Conservation (phyloP, 2,797 vertebrate species). For the Labroides dimidiatus region DNA sequence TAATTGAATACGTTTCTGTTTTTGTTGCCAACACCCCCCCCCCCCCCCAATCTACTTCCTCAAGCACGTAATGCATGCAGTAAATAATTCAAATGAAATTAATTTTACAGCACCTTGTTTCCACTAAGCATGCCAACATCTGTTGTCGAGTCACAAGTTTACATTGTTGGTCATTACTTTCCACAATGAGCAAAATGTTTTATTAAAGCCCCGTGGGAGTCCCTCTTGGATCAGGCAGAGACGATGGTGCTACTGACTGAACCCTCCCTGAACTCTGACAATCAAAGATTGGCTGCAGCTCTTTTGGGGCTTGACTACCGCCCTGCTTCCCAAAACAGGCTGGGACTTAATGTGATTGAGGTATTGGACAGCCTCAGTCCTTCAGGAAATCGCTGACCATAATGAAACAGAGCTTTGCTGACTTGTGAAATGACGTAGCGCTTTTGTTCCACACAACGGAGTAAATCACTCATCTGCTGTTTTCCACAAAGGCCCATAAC, state of each 20-base stretch:
- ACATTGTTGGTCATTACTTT: constrained; percentile 90
- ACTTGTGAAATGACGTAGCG: constrained; percentile 77
- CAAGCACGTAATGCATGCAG: constrained; percentile 88
- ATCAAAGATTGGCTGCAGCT: constrained; percentile 83
- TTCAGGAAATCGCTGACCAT: constrained; percentile 84
- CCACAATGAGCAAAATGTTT: constrained; percentile 90
- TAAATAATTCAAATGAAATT: constrained; percentile 90
- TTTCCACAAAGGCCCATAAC: constrained; percentile 67
- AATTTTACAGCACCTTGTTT: constrained; percentile 88
- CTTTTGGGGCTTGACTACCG: constrained; percentile 70
- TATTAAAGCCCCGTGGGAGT: constrained; percentile 86
- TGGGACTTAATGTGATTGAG: constrained; percentile 82
- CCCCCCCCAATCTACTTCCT: constrained; percentile 80
- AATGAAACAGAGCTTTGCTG: constrained; percentile 78
- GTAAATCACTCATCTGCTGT: constrained; percentile 71
- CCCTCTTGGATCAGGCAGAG: constrained; percentile 84
- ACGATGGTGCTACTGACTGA: constrained; percentile 82
- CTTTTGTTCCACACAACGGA: constrained; percentile 72
- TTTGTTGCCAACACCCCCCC: constrained; percentile 78
- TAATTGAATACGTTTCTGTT: constrained; percentile 86
- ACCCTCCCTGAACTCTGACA: constrained; percentile 86
- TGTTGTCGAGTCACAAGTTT: constrained; percentile 89
- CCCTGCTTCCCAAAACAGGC: constrained; percentile 72
- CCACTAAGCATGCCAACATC: constrained; percentile 85
- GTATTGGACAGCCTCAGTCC: constrained; percentile 75